These are phyloP conservation scores for Hyperoodon ampullatus DNA, from an alignment of 2,113 vertebrate genomes.

Conservation along the genomic window DNA sequence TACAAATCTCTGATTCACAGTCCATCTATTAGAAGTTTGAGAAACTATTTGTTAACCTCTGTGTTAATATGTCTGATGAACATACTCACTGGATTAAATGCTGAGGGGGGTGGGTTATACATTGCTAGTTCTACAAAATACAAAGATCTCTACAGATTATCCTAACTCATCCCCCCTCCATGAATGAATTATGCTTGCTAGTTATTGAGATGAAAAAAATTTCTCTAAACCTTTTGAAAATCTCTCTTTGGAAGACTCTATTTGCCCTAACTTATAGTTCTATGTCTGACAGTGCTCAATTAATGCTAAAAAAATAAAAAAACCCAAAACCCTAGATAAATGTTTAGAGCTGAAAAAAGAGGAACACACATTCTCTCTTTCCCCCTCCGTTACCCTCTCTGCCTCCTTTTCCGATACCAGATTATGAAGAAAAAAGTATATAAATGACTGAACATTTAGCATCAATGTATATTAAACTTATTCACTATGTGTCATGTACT, in stretches of 20 bases:
- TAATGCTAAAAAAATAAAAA: not conserved
- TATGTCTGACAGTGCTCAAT: not conserved
- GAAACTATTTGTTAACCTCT: not conserved
- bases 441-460: not conserved
- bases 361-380: not conserved
- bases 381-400: accelerated
- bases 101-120: not conserved
- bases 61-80: not conserved
- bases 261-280: not conserved
- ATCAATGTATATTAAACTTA: not conserved
- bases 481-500: not conserved
- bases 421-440: not conserved
- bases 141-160: not conserved
- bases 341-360: not conserved
- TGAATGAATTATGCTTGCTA: not conserved
- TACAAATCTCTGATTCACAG: not conserved
- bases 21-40: not conserved
- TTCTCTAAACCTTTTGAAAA: not conserved
- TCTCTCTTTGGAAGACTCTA: not conserved
- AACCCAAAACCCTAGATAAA: not conserved
- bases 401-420: not conserved
- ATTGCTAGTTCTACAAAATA: not conserved
- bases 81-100: not conserved
- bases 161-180: not conserved
- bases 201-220: not conserved